Percentiles rank a stretch among this genome's conserved stretches.
Evolutionary conservation across 2,888 invertebrate genomes (phyloP).

Genomic region (Prionchulus punctatus): DNA sequence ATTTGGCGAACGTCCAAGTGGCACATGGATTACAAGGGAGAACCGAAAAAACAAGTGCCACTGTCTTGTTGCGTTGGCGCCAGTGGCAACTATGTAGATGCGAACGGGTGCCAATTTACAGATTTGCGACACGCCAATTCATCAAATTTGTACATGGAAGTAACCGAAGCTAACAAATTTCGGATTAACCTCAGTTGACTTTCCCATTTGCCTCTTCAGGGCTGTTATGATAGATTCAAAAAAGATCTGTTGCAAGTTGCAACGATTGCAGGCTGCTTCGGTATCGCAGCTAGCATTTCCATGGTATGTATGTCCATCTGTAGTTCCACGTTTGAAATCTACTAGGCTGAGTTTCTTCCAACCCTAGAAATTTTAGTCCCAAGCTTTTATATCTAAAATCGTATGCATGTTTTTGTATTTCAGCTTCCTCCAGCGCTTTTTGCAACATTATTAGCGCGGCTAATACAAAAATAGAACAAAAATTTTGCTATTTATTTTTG

Average conservation of each 20-base stretch:
- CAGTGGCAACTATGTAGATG: not conserved
- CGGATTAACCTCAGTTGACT: too few relatives aligned
- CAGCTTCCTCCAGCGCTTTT: conserved; percentile 24
- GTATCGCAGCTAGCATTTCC: not conserved
- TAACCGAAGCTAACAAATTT: too few relatives aligned
- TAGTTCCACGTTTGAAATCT: not conserved
- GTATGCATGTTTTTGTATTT: conserved; percentile 11
- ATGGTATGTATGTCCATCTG: not conserved
- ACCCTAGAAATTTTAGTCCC: not conserved
- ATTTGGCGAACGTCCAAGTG: conserved; percentile 29
- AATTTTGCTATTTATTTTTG: too few relatives aligned
- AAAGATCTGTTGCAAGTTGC: not conserved
- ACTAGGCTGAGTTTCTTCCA: not conserved
- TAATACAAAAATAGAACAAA: conserved; percentile 24
- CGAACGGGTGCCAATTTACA: not conserved
- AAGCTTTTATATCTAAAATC: not conserved
- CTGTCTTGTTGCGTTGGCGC: conserved; percentile 1
- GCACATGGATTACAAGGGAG: conserved; percentile 15
- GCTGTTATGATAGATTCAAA: not conserved
- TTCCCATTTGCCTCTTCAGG: conserved; percentile 1
- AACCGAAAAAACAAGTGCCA: conserved; percentile 1
- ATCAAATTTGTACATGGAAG: not conserved
- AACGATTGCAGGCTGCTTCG: not conserved
- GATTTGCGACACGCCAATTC: not conserved
- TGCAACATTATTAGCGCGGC: conserved; percentile 21